A percentile compares a stretch with the other conserved stretches of the same genome.
phyloP scores from a whole-genome alignment of 37 sponge, comb jelly and placozoan species.

The Aplysina aerophoba region DNA sequence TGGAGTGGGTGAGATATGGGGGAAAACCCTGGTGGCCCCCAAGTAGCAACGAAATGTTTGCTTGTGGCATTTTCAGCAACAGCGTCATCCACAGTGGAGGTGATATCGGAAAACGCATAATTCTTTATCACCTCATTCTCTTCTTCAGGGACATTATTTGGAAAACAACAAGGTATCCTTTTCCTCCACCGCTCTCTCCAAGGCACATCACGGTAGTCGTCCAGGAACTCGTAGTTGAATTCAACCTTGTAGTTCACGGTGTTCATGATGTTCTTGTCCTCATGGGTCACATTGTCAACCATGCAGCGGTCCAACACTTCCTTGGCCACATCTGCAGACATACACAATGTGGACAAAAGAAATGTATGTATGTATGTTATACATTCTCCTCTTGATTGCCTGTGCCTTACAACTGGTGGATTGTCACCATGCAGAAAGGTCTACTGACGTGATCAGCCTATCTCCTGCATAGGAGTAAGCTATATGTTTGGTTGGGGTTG shows the following conservation, averaged over 20 bases:
- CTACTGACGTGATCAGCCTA: too few relatives aligned
- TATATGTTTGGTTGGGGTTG: too few relatives aligned
- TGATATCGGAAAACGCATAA: too few relatives aligned
- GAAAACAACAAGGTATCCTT: neutral
- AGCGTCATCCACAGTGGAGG: neutral
- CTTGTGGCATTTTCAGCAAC: neutral
- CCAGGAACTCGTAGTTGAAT: slow-evolving; percentile 77
- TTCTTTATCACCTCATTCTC: neutral
- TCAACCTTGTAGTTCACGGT: slow-evolving; percentile 47
- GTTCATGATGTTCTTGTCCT: slow-evolving; percentile 36
- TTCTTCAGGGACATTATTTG: neutral
- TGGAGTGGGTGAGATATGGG: slow-evolving; percentile 48
- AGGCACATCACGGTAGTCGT: slow-evolving; percentile 53
- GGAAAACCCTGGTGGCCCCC: slow-evolving; percentile 69
- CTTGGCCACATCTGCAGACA: slow-evolving; percentile 70
- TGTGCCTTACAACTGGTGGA: too few relatives aligned
- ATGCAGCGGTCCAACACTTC: slow-evolving; percentile 83
- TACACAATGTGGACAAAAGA: neutral
- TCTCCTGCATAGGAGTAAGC: too few relatives aligned
- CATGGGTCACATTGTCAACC: slow-evolving; percentile 47
- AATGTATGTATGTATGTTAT: neutral
- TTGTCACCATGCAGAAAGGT: neutral
- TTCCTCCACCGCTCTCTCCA: neutral
- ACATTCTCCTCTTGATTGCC: too few relatives aligned
- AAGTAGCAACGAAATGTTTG: slow-evolving; percentile 24